phyloP scores from a whole-genome alignment of 2,113 vertebrate species.

The Halichoerus grypus region DNA sequence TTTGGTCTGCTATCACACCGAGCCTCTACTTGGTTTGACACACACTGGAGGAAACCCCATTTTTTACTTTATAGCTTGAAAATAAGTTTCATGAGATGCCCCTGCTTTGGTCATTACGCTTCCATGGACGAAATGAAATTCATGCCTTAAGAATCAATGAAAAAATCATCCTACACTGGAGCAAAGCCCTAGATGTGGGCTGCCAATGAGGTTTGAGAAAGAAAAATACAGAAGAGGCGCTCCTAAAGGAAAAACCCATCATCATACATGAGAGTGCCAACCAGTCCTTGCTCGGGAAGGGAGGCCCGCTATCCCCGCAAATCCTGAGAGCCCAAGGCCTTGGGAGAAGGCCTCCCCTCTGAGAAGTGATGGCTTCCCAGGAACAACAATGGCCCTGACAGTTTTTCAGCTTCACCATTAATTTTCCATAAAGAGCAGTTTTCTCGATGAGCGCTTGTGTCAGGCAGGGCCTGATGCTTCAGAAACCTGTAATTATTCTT shows the following conservation, averaged over 20 bases:
- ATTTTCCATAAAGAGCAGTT: constrained; percentile 91
- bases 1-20: neutral
- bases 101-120: neutral
- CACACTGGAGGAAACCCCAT: neutral
- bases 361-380: constrained; percentile 78
- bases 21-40: neutral
- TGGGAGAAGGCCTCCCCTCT: constrained; percentile 78
- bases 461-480: constrained; percentile 89
- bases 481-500: constrained; percentile 92
- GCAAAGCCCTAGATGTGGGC: constrained; percentile 62
- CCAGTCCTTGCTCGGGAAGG: constrained; percentile 48
- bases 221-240: neutral
- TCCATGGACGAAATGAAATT: neutral
- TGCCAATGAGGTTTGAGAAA: constrained; percentile 53
- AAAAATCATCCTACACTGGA: constrained; percentile 27
- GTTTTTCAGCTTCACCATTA: constrained; percentile 87
- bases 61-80: neutral
- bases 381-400: constrained; percentile 85
- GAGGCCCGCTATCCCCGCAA: neutral
- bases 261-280: constrained; percentile 36
- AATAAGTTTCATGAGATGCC: neutral
- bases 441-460: constrained; percentile 87
- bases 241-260: constrained; percentile 60
- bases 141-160: neutral
- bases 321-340: neutral